Base-by-base conservation (phyloP, 2,113 vertebrate species). In the Copsychus sechellarum region DNA sequence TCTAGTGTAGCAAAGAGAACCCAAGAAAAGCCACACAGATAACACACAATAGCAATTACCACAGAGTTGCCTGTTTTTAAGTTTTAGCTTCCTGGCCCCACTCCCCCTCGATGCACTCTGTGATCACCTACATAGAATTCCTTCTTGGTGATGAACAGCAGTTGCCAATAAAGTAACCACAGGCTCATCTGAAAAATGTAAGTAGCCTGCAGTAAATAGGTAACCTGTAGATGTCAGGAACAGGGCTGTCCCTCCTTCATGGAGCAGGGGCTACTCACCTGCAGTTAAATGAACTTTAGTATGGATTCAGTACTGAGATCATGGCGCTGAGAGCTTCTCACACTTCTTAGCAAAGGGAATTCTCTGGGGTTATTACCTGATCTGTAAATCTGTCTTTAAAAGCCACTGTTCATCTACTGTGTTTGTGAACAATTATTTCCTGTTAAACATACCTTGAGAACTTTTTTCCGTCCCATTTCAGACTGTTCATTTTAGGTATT, bases 61-160 rank as follows among this genome's bases (percentile, higher is more conserved):
- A 23, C 12, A 8, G 4, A 5, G 10, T 34, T 48, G 19, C 19
- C 15, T 48, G 73, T 69, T 2, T 2, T 2, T 2, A 12, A 25
- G 23, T 24, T 62, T 73, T 61, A 58, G 14, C 28, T 58, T 82
- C 26, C 47, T 34, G 29, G 33, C 5, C 11, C 4, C 34, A 14
- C 17, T 48, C 5, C 3, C 43, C 7, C 5, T 12, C 0, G 0
- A 36, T 13, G 6, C 9, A 17, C 24, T 45, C 24, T 18, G 19
- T 54, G 61, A 86, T 88, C 38, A 54, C 56, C 36, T 36, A 6
- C 6, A 36, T 11, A 17, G n/a, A 71, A 82, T 94, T 85, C 42
- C 28, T 48, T 79, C 85, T 34, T 7, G 31, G 56, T 28, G 24
- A 66, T 23, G 51, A 92, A 50, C 47, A 85, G 21, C 40, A 36